These are phyloP conservation scores for Clupea harengus DNA, from an alignment of 2,113 vertebrate species.

Conservation along the genomic window DNA sequence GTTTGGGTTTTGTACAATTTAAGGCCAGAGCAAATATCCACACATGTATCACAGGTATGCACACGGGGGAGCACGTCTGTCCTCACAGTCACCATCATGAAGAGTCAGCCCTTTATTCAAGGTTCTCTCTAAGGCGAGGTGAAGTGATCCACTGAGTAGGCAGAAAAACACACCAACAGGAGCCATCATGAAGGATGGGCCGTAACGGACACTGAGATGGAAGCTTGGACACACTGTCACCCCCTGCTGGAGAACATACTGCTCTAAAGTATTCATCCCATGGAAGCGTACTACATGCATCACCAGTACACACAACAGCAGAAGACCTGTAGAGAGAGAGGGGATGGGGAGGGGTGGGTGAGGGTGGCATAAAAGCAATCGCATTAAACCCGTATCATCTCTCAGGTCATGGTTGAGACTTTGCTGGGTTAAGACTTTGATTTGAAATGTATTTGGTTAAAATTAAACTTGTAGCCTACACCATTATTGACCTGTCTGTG, in stretches of 20 bases:
- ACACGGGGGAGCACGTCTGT: background rate
- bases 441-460: too few relatives aligned
- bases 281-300: slow-evolving; percentile 88
- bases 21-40: background rate
- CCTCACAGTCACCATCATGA: background rate
- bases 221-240: slow-evolving; percentile 71
- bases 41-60: background rate
- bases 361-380: background rate
- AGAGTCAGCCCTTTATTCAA: background rate
- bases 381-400: background rate
- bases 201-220: slow-evolving; percentile 69
- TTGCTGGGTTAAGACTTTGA: too few relatives aligned
- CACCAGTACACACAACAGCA: slow-evolving; percentile 76
- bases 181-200: slow-evolving; percentile 82
- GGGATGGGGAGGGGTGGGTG: slow-evolving; percentile 19
- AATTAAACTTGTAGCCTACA: too few relatives aligned
- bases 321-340: slow-evolving; percentile 69
- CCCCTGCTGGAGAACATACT: slow-evolving; percentile 66
- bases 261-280: slow-evolving; percentile 79
- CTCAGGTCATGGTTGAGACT: background rate
- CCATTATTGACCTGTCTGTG: too few relatives aligned
- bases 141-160: slow-evolving; percentile 77
- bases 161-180: slow-evolving; percentile 76
- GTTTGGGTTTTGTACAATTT: background rate
- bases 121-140: slow-evolving; percentile 52